Base-by-base conservation (phyloP, 2,888 invertebrate species). In the Drosophila aldrichi region DNA sequence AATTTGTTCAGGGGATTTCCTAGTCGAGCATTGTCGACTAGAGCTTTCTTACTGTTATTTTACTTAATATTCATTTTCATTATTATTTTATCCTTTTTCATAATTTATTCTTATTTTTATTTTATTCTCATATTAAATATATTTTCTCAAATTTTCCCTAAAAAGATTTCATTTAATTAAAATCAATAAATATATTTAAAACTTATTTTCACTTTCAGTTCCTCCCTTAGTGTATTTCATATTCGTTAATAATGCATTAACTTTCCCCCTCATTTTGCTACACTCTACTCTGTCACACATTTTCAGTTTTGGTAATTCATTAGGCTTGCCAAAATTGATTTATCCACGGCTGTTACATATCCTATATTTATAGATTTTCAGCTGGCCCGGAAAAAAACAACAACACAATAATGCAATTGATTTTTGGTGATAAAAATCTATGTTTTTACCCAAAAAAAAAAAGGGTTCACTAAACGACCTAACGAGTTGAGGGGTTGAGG, bases 341-440 rank as follows among this genome's bases (percentile, higher is more conserved):
- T 89, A 88, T 76, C 73, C 79, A 75, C 70, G 88, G 57, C 73
- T 81, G 81, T 66, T 70, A 65, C 69, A 69, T 59, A 70, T 20
- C 63, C 54, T 29, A 48, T 65, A 67, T 77, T 66, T 64, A 71
- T 49, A 40, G 67, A 22, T 61, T 43, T 60, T 59, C 12, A 43
- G 44, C 44, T 36, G 72, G 69, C 14, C 7, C n/a, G 20, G 9
- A 1, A 51, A 36, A 51, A 36, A 20, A 20, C 8, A 40, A 25
- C n/a, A 54, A 82, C 73, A 84, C 85, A 88, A 86, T 88, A 82
- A 89, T 82, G 83, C 87, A 90, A 86, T 89, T 88, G 89, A 87
- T 89, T 88, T 76, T 84, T 88, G 77, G 79, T 81, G 89, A 86
- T 88, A 88, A 90, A 90, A 87, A 88, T 86, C 89, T 75, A 81